Evolutionary conservation across 2,797 vertebrate genomes (phyloP).

Genomic region (Triplophysa yarkandensis): DNA sequence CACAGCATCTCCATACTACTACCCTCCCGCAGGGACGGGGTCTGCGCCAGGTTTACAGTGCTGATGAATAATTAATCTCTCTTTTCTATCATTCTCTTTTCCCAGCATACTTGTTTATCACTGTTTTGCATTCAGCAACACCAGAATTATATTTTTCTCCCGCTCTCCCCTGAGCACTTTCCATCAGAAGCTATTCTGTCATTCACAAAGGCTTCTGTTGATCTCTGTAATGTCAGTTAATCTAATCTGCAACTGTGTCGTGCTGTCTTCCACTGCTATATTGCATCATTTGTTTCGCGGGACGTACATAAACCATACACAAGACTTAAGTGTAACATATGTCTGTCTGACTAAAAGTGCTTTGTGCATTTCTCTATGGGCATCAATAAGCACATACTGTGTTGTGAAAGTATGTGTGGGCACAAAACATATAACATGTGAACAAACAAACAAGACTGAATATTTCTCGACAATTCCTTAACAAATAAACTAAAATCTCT

Average conservation of each 20-base stretch:
- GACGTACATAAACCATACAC: conserved; percentile 11
- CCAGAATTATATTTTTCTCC: background rate
- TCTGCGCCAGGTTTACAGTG: conserved; percentile 6
- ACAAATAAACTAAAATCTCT: background rate
- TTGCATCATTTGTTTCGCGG: conserved; percentile 7
- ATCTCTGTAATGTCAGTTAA: conserved; percentile 20
- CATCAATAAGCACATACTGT: background rate
- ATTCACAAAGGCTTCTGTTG: background rate
- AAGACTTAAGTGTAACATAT: conserved; percentile 1
- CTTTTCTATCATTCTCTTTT: conserved; percentile 15
- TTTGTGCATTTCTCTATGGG: background rate
- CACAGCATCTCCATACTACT: conserved; percentile 21
- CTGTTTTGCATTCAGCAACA: background rate
- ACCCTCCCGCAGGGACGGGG: conserved; percentile 10
- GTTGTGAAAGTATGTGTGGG: background rate
- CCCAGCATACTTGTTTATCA: conserved; percentile 10
- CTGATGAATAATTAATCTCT: conserved; percentile 36
- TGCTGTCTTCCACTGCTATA: conserved; percentile 6
- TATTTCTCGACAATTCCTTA: background rate
- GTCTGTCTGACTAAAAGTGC: background rate
- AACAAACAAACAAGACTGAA: background rate
- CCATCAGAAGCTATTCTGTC: conserved; percentile 29
- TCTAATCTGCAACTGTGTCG: conserved; percentile 10
- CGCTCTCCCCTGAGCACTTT: conserved; percentile 1
- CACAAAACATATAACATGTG: background rate